phyloP scores from a whole-genome alignment of 2,113 vertebrate genomes.

The Emydura subglobosa region DNA sequence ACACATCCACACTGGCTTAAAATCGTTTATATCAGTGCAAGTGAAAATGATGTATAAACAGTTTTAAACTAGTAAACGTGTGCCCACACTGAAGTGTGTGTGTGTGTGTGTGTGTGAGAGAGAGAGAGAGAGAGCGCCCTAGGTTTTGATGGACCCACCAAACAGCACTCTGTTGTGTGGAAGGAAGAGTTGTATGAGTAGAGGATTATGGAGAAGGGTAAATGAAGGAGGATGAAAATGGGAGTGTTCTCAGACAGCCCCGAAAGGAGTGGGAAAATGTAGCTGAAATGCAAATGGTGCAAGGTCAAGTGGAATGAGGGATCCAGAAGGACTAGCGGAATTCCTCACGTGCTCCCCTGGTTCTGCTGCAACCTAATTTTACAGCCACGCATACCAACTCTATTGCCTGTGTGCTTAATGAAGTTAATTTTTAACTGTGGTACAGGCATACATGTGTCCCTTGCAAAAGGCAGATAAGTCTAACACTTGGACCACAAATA shows the following conservation, averaged over 20 bases:
- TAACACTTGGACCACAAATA: background rate
- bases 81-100: background rate
- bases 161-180: background rate
- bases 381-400: background rate
- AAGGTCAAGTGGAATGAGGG: background rate
- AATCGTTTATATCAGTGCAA: background rate
- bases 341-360: rapidly evolving
- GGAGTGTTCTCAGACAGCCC: background rate
- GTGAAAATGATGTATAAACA: background rate
- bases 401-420: background rate
- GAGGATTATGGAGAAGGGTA: background rate
- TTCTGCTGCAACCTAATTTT: background rate
- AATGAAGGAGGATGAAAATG: background rate
- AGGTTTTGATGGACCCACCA: background rate
- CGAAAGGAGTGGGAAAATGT: background rate
- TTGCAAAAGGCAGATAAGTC: background rate
- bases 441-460: background rate
- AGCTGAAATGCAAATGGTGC: background rate
- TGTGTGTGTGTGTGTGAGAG: no score
- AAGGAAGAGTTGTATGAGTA: background rate
- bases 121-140: background rate
- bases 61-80: background rate
- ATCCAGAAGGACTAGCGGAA: background rate
- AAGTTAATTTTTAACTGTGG: background rate
- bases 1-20: background rate